phyloP scores from a whole-genome alignment of 2,113 vertebrate species.

The Climacteris rufus region DNA sequence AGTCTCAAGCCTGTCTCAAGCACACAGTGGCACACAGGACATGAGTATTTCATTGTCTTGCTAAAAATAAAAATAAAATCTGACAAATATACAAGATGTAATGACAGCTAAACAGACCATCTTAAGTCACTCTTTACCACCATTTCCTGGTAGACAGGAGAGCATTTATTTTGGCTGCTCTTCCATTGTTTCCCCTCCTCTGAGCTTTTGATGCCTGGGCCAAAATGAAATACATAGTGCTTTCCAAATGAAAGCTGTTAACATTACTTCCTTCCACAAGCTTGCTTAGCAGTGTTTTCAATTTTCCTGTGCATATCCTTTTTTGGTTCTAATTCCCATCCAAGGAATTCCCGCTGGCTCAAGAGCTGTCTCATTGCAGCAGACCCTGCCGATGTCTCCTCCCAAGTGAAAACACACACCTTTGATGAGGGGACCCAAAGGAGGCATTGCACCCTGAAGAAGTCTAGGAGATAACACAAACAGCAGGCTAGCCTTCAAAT shows the following conservation, averaged over 20 bases:
- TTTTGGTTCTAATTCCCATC: background rate
- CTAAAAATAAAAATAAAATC: background rate
- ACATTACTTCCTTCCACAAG: background rate
- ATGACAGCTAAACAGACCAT: background rate
- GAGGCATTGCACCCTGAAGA: background rate
- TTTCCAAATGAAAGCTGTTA: constrained; percentile 30
- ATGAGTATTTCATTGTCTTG: background rate
- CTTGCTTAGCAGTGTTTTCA: background rate
- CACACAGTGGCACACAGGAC: background rate
- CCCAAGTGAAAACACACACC: background rate
- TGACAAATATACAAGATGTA: background rate
- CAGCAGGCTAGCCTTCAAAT: background rate
- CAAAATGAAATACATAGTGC: background rate
- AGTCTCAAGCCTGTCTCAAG: background rate
- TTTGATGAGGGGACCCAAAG: background rate
- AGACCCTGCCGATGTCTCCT: background rate
- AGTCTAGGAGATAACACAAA: background rate
- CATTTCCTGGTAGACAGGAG: background rate
- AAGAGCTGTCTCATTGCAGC: background rate
- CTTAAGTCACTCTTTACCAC: background rate
- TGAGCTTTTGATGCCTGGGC: background rate
- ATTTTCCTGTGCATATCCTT: background rate
- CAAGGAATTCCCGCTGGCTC: background rate
- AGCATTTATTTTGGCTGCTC: background rate
- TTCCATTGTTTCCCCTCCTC: background rate